These are phyloP conservation scores for Leistus spinibarbis DNA, from an alignment of 2,888 invertebrate species.

Conservation along the genomic window DNA sequence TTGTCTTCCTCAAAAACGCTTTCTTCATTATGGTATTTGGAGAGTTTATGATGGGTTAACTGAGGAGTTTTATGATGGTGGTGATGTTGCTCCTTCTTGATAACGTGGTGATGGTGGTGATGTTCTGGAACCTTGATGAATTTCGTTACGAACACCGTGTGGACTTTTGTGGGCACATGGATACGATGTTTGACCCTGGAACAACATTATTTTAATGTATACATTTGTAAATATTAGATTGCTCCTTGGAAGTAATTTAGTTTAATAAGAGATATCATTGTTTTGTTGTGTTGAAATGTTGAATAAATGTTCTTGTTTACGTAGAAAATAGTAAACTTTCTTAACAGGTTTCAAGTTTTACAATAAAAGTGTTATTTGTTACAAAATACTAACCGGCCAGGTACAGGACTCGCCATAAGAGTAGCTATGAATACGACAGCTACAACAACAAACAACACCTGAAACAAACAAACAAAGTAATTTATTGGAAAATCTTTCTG, in stretches of 20 bases:
- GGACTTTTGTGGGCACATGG: constrained; percentile 53
- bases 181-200: constrained; percentile 52
- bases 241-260: no score
- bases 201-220: constrained; percentile 28
- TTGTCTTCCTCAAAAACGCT: constrained; percentile 8
- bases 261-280: no score
- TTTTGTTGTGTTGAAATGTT: neutral
- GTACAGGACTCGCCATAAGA: constrained; percentile 11
- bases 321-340: neutral
- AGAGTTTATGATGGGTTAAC: neutral
- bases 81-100: constrained; percentile 37
- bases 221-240: neutral
- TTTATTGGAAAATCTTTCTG: no score
- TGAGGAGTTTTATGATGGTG: constrained; percentile 30
- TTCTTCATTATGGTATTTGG: neutral
- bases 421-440: constrained; percentile 1
- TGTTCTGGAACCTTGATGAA: constrained; percentile 55
- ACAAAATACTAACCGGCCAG: neutral
- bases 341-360: neutral
- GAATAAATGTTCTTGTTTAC: neutral
- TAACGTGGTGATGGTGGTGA: constrained; percentile 48
- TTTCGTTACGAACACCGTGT: constrained; percentile 54
- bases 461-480: neutral
- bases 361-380: neutral
- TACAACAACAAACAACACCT: constrained; percentile 8